phyloP scores from a whole-genome alignment of 2,113 vertebrate genomes.

The Hippolais icterina region DNA sequence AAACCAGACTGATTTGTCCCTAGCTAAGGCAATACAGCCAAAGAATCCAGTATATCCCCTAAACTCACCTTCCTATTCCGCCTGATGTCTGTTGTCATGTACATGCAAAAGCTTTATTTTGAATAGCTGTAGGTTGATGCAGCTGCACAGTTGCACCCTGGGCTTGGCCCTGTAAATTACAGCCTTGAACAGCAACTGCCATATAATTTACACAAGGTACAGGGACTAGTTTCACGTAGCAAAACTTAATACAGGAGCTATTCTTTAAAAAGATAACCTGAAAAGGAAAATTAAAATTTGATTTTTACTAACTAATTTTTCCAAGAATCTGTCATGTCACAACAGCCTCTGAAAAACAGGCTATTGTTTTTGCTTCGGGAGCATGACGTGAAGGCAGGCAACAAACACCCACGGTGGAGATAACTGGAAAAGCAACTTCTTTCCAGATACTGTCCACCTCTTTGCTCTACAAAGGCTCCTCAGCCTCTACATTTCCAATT shows the following conservation, averaged over 20 bases:
- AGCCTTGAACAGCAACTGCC: background rate
- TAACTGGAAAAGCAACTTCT: background rate
- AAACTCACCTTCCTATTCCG: background rate
- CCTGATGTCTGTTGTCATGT: background rate
- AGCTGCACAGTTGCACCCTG: background rate
- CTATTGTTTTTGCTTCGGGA: background rate
- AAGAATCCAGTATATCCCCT: background rate
- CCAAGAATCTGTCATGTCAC: background rate
- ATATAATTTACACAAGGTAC: background rate
- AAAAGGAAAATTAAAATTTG: background rate
- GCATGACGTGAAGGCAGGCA: rapidly evolving
- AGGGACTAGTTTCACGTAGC: background rate
- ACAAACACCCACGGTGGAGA: background rate
- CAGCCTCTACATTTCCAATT: background rate
- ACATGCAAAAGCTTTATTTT: background rate
- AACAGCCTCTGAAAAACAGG: background rate
- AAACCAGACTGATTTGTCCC: background rate
- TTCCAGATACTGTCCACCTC: background rate
- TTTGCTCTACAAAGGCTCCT: background rate
- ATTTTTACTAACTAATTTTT: background rate
- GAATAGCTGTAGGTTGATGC: background rate
- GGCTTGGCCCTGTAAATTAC: background rate
- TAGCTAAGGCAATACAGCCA: background rate
- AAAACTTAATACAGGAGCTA: background rate
- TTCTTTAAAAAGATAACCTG: background rate